phyloP scores from a whole-genome alignment of 2,113 vertebrate genomes.

The Delphinapterus leucas region DNA sequence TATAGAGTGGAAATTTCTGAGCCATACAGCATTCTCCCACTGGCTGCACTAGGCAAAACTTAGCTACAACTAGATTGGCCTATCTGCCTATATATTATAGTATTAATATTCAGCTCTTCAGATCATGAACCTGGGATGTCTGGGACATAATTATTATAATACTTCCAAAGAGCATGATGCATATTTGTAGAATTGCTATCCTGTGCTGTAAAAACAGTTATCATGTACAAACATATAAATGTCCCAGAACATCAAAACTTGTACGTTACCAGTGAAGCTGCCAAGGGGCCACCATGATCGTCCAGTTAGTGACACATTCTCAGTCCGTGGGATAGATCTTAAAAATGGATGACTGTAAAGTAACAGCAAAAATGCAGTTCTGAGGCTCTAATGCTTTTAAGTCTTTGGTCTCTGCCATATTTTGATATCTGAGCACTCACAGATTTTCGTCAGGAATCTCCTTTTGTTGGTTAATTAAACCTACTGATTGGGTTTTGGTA shows the following conservation, averaged over 20 bases:
- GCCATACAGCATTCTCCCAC: neutral
- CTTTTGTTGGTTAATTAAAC: neutral
- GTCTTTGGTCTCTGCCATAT: neutral
- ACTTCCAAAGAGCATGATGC: neutral
- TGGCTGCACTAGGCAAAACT: neutral
- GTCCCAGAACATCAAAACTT: neutral
- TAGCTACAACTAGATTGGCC: neutral
- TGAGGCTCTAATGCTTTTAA: neutral
- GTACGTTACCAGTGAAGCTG: neutral
- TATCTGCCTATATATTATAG: neutral
- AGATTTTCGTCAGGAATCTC: neutral
- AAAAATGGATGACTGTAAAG: neutral
- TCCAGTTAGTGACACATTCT: neutral
- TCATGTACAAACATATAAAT: neutral
- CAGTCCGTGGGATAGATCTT: neutral
- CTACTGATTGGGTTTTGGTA: neutral
- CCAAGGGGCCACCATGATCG: neutral
- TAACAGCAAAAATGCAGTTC: neutral
- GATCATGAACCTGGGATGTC: neutral
- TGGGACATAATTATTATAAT: neutral
- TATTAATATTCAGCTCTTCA: neutral
- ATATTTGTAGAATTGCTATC: neutral
- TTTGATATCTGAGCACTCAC: neutral
- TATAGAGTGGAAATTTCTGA: constrained; percentile 22
- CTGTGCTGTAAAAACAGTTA: neutral